These are phyloP conservation scores for Phalacrocorax aristotelis DNA, from an alignment of 2,113 vertebrate genomes.

Conservation along the genomic window DNA sequence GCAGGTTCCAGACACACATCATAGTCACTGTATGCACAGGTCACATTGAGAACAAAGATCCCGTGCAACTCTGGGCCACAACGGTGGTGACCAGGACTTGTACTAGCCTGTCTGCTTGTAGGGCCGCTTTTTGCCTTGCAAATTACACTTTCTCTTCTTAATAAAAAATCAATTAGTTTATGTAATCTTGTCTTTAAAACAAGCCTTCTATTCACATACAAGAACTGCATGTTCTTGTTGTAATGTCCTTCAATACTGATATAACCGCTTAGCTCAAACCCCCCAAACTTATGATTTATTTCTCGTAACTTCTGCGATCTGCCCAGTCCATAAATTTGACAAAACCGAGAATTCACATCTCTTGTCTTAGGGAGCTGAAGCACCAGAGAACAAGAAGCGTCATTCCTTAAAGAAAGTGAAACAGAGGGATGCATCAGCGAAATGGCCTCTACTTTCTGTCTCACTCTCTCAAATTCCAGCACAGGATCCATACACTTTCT, in stretches of 20 bases:
- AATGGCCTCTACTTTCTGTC: conserved; percentile 87
- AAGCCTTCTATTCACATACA: conserved; percentile 90
- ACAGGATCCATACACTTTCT: conserved; percentile 83
- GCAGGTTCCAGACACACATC: conserved; percentile 92
- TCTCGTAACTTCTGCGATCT: conserved; percentile 87
- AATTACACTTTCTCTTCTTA: conserved; percentile 82
- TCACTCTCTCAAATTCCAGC: conserved; percentile 88
- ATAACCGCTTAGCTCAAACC: conserved; percentile 84
- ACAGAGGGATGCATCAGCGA: conserved; percentile 88
- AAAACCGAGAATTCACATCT: conserved; percentile 85
- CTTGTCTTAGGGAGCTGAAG: conserved; percentile 90
- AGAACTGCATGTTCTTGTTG: conserved; percentile 89
- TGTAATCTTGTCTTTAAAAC: conserved; percentile 92
- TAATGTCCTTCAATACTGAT: conserved; percentile 91
- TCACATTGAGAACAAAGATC: conserved; percentile 88
- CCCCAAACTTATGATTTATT: conserved; percentile 74
- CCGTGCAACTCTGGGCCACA: conserved; percentile 81
- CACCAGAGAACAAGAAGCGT: conserved; percentile 83
- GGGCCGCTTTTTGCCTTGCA: conserved; percentile 74
- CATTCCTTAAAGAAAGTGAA: conserved; percentile 91
- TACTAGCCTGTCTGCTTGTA: conserved; percentile 36
- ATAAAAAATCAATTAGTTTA: conserved; percentile 87
- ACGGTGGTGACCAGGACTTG: conserved; percentile 77
- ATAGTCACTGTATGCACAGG: conserved; percentile 85
- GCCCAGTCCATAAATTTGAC: conserved; percentile 85